A percentile compares a stretch with the other conserved stretches of the same genome.
phyloP scores from a whole-genome alignment of 2,888 invertebrate species.

The Diogma glabrata region DNA sequence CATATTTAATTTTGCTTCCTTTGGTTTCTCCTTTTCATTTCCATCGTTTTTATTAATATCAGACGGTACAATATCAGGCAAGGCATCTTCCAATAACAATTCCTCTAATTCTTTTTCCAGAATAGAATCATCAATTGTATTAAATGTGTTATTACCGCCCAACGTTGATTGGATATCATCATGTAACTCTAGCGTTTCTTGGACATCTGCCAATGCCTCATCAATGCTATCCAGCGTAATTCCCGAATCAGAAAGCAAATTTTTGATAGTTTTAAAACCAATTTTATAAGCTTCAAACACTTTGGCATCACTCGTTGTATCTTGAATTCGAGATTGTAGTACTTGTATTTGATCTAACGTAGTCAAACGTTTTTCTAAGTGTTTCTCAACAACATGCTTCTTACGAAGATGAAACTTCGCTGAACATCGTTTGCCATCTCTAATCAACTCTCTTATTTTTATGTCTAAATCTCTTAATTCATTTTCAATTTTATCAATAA shows the following conservation, averaged over 20 bases:
- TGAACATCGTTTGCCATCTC: constrained; percentile 43
- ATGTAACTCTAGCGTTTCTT: constrained; percentile 43
- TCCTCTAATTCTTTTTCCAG: constrained; percentile 6
- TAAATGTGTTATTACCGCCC: neutral
- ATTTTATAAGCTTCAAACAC: constrained; percentile 51
- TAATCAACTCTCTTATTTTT: constrained; percentile 41
- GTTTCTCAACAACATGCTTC: constrained; percentile 29
- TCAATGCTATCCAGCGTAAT: constrained; percentile 56
- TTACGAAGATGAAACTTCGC: constrained; percentile 41
- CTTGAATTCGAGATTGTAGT: constrained; percentile 44
- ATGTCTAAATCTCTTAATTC: constrained; percentile 38
- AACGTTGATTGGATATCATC: constrained; percentile 3
- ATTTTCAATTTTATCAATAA: constrained; percentile 44
- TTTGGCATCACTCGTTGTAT: constrained; percentile 43
- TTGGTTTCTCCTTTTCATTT: no score
- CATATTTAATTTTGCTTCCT: neutral
- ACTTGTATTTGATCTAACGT: constrained; percentile 48
- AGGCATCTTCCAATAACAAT: neutral
- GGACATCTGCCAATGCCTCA: constrained; percentile 60
- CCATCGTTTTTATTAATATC: no score
- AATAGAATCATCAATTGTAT: neutral
- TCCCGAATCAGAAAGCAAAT: constrained; percentile 47
- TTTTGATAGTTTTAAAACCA: constrained; percentile 55
- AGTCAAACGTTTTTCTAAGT: constrained; percentile 40
- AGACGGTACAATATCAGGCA: neutral